Evolutionary conservation across 2,888 invertebrate species (phyloP).

Genomic region (Pinctada fucata): DNA sequence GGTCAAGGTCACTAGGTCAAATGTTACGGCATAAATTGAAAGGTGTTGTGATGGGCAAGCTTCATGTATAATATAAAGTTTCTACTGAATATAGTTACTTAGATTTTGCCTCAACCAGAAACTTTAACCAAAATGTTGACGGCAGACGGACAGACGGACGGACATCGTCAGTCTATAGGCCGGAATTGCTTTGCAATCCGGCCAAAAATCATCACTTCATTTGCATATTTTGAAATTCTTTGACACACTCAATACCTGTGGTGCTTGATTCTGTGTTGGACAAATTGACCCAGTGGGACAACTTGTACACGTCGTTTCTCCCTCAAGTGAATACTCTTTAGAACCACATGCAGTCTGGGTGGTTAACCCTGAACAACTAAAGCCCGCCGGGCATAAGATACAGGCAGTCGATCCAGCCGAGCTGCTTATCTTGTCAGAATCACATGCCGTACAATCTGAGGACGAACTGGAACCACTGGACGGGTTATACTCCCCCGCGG

Average conservation of each 20-base stretch:
- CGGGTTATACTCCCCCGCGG: constrained; percentile 56
- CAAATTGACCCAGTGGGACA: constrained; percentile 69
- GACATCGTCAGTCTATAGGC: too few relatives aligned
- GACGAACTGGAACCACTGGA: constrained; percentile 37
- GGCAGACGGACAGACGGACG: too few relatives aligned
- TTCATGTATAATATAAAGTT: too few relatives aligned
- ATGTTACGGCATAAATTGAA: too few relatives aligned
- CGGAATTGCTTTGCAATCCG: too few relatives aligned
- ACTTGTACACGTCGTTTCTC: constrained; percentile 60
- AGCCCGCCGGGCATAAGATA: constrained; percentile 68
- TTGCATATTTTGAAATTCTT: too few relatives aligned
- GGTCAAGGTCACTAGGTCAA: too few relatives aligned
- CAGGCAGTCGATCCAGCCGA: constrained; percentile 59
- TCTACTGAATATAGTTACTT: too few relatives aligned
- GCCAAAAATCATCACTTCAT: too few relatives aligned
- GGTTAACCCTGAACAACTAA: constrained; percentile 52
- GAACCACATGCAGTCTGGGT: constrained; percentile 56
- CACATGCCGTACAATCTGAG: constrained; percentile 53
- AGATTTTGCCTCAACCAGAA: too few relatives aligned
- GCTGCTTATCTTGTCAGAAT: constrained; percentile 48
- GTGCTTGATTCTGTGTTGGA: constrained; percentile 45
- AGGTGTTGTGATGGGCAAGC: too few relatives aligned
- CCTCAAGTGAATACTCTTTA: constrained; percentile 59
- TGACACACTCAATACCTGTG: constrained; percentile 41
- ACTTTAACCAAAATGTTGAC: too few relatives aligned